Base-by-base conservation (phyloP, 2,797 vertebrate genomes). In the Enteromius treurensis region DNA sequence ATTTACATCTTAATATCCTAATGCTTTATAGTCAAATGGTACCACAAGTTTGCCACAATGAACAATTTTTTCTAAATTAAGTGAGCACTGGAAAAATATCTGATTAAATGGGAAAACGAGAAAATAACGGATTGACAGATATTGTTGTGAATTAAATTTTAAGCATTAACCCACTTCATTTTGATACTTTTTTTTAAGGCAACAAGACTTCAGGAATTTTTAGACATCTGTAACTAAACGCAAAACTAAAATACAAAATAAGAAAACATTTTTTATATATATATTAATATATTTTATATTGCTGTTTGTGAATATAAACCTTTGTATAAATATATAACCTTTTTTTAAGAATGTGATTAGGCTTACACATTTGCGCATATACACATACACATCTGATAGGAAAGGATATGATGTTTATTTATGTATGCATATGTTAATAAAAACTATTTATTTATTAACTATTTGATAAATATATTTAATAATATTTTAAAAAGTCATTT, bases 291-390 rank as follows among this genome's bases (percentile, higher is more conserved):
- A 37, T 37, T 37, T 37, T 37, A 23, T 17, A 42, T 26, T 26
- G 70, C 8, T 32, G 26, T 73, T 34, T 34, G 70, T 1, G 32
- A 51, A 73, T 73, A 32, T 21, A 19, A 32, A 45, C 5, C 11
- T 73, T 73, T n/a, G 4, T 23, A 58, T 58, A 53, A 21, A 73
- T 32, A 13, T 13, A 32, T 51, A 13, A 5, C 5, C 69, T 19
- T 32, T 70, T 32, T 17, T 15, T 71, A 58, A 2, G 26, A 32
- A 32, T 9, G 15, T 19, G 8, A 49, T 3, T 19, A 71, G 29
- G 15, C 45, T 29, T 84, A 81, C 85, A 87, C 86, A 87, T 90
- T 87, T 91, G 85, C 21, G 4, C 9, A n/a, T 10, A 11, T n/a
- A n/a, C 21, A 58, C 53, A 11, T 90, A n/a, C n/a, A n/a, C n/a